phyloP scores from a whole-genome alignment of 2,113 vertebrate species.

The Osmerus eperlanus region DNA sequence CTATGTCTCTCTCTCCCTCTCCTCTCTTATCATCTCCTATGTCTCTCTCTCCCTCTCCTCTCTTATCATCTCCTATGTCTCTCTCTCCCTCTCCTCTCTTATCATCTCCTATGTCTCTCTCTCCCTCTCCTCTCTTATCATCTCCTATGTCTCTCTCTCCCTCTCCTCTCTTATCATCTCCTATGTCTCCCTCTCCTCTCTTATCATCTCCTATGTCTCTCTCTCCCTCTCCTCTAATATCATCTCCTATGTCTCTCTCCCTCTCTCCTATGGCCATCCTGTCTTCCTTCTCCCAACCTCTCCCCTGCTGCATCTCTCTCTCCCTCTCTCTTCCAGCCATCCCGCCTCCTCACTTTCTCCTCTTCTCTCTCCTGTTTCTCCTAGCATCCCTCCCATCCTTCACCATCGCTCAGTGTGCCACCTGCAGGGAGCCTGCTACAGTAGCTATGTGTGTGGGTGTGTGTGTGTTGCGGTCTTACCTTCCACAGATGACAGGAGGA shows the following conservation, averaged over 20 bases:
- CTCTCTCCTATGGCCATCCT: too few species aligned
- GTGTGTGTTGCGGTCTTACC: slow-evolving; percentile 65
- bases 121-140: slow-evolving; percentile 33
- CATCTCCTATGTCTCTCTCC: slow-evolving; percentile 29
- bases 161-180: too few species aligned
- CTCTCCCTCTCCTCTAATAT: slow-evolving; percentile 28
- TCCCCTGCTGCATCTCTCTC: slow-evolving; percentile 33
- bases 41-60: slow-evolving; percentile 16
- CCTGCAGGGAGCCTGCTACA: slow-evolving; percentile 1
- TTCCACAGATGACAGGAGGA: slow-evolving; percentile 71
- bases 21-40: slow-evolving; percentile 23
- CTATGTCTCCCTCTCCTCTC: too few species aligned
- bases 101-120: too few species aligned
- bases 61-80: too few species aligned
- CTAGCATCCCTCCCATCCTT: neutral
- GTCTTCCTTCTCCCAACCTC: slow-evolving; percentile 12
- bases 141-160: slow-evolving; percentile 22
- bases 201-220: too few species aligned
- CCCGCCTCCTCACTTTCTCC: neutral
- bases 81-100: too few species aligned
- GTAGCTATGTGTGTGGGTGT: neutral
- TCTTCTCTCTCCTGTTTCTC: slow-evolving; percentile 30
- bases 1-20: slow-evolving; percentile 19
- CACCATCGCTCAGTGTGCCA: slow-evolving; percentile 1
- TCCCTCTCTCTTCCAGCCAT: neutral